phyloP scores from a whole-genome alignment of 2,113 vertebrate species.

The Megalops atlanticus region DNA sequence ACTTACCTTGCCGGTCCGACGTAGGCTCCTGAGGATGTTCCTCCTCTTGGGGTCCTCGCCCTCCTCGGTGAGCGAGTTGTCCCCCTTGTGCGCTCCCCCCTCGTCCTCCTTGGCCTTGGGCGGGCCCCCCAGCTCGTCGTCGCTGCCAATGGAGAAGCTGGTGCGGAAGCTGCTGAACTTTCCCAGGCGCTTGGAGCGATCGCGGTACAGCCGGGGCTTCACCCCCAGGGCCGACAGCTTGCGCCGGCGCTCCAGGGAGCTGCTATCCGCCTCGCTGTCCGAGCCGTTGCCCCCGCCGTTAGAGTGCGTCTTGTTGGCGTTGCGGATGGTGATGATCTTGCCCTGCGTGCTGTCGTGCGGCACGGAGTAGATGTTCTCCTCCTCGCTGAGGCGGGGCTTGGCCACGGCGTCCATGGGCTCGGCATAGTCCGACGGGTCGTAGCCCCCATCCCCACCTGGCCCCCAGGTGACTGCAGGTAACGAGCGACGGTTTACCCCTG shows the following conservation, averaged over 20 bases:
- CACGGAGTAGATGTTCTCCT: conserved; percentile 95
- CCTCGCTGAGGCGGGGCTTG: conserved; percentile 84
- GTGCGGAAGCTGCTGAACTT: conserved; percentile 87
- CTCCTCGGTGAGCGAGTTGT: conserved; percentile 83
- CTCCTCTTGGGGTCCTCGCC: conserved; percentile 84
- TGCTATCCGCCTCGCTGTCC: conserved; percentile 89
- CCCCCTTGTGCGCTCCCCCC: conserved; percentile 81
- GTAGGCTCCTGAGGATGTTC: conserved; percentile 87
- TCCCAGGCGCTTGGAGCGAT: conserved; percentile 83
- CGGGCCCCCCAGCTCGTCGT: conserved; percentile 85
- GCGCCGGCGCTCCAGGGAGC: conserved; percentile 85
- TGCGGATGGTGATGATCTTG: conserved; percentile 95
- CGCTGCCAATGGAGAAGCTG: conserved; percentile 87
- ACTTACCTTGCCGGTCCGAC: conserved; percentile 87
- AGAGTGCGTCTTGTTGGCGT: conserved; percentile 87
- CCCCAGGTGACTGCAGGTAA: conserved; percentile 79
- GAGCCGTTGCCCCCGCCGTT: conserved; percentile 90
- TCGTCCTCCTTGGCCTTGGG: conserved; percentile 82
- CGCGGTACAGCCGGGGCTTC: conserved; percentile 86
- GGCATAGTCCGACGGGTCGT: conserved; percentile 94
- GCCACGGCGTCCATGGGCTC: conserved; percentile 92
- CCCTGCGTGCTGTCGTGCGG: conserved; percentile 96
- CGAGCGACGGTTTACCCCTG: conserved; percentile 75
- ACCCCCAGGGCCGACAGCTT: conserved; percentile 70
- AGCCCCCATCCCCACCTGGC: conserved; percentile 77